Percentiles rank a stretch among this genome's conserved stretches.
Evolutionary conservation across 2,113 vertebrate genomes (phyloP).

Genomic region (Sylvia atricapilla): DNA sequence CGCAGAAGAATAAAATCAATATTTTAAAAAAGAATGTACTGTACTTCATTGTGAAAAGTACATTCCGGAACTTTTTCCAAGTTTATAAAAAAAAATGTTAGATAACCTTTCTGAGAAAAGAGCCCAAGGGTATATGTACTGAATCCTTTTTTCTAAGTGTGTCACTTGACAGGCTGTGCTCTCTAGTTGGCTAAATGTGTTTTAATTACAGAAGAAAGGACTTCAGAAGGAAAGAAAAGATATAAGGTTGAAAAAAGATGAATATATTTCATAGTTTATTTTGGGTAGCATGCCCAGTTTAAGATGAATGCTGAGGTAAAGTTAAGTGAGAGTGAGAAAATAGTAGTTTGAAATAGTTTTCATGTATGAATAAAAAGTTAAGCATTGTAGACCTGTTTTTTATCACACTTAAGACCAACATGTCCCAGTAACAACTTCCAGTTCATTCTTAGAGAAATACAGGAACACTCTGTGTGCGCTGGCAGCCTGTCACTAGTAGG

Average conservation of each 20-base stretch:
- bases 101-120: not conserved
- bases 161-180: not conserved
- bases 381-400: not conserved
- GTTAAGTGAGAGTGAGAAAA: not conserved
- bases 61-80: not conserved
- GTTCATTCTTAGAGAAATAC: not conserved
- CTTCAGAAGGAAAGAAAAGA: not conserved
- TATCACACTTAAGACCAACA: not conserved
- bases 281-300: not conserved
- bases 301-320: not conserved
- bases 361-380: not conserved
- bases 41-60: conserved; percentile 7
- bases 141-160: not conserved
- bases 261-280: not conserved
- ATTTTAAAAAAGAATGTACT: not conserved
- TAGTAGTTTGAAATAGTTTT: not conserved
- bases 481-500: not conserved
- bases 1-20: conserved; percentile 3
- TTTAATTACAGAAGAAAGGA: not conserved
- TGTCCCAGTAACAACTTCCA: not conserved
- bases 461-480: not conserved
- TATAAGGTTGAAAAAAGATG: not conserved
- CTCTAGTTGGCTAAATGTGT: not conserved
- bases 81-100: not conserved
- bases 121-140: not conserved